phyloP scores from a whole-genome alignment of 1,140 invertebrate species.

The Aleiodes sp. region DNA sequence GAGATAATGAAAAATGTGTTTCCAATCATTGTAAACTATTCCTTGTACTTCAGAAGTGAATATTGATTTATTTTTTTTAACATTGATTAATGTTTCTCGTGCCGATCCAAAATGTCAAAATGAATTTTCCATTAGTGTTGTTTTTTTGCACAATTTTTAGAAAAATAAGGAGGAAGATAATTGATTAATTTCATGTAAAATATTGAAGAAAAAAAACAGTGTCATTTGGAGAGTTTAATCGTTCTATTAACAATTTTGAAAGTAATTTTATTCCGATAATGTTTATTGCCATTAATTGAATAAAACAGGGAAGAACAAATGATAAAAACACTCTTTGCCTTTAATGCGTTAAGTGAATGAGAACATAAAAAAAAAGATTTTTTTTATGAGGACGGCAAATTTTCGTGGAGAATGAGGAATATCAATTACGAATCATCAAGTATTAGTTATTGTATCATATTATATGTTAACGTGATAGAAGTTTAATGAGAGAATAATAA shows the following conservation, averaged over 20 bases:
- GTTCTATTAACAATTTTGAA: constrained; percentile 33
- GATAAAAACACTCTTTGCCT: constrained; percentile 40
- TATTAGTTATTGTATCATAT: constrained; percentile 64
- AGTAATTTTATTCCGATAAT: constrained; percentile 28
- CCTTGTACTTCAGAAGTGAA: constrained; percentile 28
- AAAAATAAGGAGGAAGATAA: constrained; percentile 16
- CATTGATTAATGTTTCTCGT: not conserved
- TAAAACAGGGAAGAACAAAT: constrained; percentile 14
- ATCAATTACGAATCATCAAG: constrained; percentile 52
- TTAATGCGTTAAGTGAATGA: constrained; percentile 34
- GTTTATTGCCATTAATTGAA: constrained; percentile 35
- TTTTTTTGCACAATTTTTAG: constrained; percentile 9
- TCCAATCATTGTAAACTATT: constrained; percentile 45
- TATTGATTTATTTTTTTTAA: constrained; percentile 12
- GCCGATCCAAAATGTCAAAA: not conserved
- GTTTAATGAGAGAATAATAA: constrained; percentile 35
- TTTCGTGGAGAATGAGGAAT: constrained; percentile 47
- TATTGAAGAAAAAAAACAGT: constrained; percentile 31
- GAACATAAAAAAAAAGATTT: constrained; percentile 10
- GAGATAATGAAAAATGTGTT: constrained; percentile 33
- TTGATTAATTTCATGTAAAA: constrained; percentile 40
- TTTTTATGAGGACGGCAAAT: constrained; percentile 44
- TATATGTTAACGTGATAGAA: constrained; percentile 55
- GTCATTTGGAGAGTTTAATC: constrained; percentile 42
- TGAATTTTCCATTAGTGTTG: constrained; percentile 16